Evolutionary conservation across 2,888 invertebrate species (phyloP).

Genomic region (Apoda limacodes): DNA sequence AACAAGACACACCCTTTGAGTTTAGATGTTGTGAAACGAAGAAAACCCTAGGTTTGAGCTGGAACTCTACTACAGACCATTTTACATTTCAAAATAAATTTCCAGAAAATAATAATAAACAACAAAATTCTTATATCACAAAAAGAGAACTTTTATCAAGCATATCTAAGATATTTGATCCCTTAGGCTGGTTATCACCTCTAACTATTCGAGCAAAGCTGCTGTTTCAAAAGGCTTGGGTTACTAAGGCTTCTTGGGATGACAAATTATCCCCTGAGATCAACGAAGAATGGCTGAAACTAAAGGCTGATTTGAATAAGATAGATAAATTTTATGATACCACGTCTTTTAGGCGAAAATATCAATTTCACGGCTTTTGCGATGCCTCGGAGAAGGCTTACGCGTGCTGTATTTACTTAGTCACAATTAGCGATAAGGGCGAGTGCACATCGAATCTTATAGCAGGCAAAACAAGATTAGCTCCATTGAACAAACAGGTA

Average conservation of each 20-base stretch:
- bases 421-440: neutral
- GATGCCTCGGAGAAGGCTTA: constrained; percentile 2
- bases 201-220: constrained; percentile 4
- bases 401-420: constrained; percentile 2
- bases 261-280: too few species aligned
- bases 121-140: constrained; percentile 1
- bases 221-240: constrained; percentile 7
- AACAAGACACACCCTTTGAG: constrained; percentile 1
- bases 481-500: neutral
- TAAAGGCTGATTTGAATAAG: constrained; percentile 2
- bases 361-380: constrained; percentile 3
- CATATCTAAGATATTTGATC: constrained; percentile 7
- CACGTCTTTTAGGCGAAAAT: constrained; percentile 3
- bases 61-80: constrained; percentile 5
- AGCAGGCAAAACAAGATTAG: too few species aligned
- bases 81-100: constrained; percentile 3
- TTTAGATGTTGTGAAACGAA: constrained; percentile 4
- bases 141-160: constrained; percentile 4
- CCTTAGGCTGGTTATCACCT: constrained; percentile 8
- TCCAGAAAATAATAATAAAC: too few species aligned
- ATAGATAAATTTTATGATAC: constrained; percentile 1
- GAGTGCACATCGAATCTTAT: too few species aligned
- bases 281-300: constrained; percentile 2
- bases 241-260: constrained; percentile 1
- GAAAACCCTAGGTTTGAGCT: constrained; percentile 6